Evolutionary conservation across 2,113 vertebrate species (phyloP), one percentile per base, ranked within the genome.

Genomic region (Oenanthe melanoleuca): DNA sequence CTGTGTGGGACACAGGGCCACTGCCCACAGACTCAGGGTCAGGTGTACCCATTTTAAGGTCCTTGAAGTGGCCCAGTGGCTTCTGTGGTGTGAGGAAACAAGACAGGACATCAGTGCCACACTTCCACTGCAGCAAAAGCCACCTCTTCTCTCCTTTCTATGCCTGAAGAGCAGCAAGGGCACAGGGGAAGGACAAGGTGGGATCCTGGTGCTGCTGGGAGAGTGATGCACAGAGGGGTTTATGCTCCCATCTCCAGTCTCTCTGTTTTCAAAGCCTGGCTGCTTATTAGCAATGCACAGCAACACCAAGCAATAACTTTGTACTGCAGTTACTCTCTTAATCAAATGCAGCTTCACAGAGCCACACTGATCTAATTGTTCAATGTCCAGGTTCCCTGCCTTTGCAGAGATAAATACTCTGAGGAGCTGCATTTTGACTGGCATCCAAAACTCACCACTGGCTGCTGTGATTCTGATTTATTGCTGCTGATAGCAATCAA

Each of bases 271-370:
- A 34, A 67, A 66, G 4, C 23, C 66, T 55, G 45, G 63, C 69
- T 85, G 57, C 83, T 63, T 3, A 72, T 94, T 82, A 95, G 70
- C 65, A 14, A 72, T 55, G 78, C 73, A 65, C 55, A 60, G 64
- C 70, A 85, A 10, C 45, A 61, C 73, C 52, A 20, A 55, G 84
- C 65, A 85, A 57, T 56, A 72, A 69, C 84, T 79, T 52, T 61
- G 61, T 71, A 42, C 74, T 92, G 85, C 91, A 87, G 78, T 64
- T 86, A 61, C 73, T 72, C 70, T 47, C 78, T 91, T 89, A 89
- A 95, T 93, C 93, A 85, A 95, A 89, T n/a, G 70, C 95, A 92
- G 45, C 89, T 92, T 91, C 89, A 42, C 66, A 89, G 80, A 79
- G 74, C 70, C 78, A 57, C 4, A 1, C 47, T 61, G 89, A 69